Evolutionary conservation across 2,797 vertebrate species (phyloP).

Genomic region (Peromyscus melanophrys): DNA sequence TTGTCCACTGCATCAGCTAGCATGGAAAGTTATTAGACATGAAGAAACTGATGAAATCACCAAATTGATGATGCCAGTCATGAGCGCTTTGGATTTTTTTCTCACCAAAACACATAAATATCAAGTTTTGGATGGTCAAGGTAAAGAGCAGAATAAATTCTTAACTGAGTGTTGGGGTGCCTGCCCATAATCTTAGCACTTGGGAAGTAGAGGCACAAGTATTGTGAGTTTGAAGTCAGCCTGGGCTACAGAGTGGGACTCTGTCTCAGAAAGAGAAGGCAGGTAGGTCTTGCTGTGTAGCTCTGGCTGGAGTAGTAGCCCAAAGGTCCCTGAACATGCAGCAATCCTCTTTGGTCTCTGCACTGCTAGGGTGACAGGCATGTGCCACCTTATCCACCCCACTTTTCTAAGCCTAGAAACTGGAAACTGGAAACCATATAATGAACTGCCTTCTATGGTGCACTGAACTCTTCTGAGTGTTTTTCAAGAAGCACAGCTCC

Average conservation of each 20-base stretch:
- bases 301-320: neutral
- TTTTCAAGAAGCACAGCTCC: neutral
- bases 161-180: neutral
- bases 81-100: neutral
- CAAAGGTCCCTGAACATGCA: neutral
- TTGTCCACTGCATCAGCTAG: neutral
- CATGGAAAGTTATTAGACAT: neutral
- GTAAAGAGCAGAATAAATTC: neutral
- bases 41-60: neutral
- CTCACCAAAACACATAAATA: neutral
- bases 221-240: neutral
- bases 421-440: neutral
- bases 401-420: neutral
- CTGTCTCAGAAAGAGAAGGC: neutral
- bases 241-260: neutral
- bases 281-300: neutral
- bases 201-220: neutral
- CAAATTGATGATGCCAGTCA: too few species aligned
- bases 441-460: neutral
- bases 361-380: neutral
- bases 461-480: neutral
- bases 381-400: neutral
- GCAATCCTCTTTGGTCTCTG: neutral
- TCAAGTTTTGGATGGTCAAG: neutral
- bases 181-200: neutral